Evolutionary conservation across 2,113 vertebrate genomes (phyloP), one percentile per base, ranked within the genome.

Genomic region (Gymnogyps californianus): DNA sequence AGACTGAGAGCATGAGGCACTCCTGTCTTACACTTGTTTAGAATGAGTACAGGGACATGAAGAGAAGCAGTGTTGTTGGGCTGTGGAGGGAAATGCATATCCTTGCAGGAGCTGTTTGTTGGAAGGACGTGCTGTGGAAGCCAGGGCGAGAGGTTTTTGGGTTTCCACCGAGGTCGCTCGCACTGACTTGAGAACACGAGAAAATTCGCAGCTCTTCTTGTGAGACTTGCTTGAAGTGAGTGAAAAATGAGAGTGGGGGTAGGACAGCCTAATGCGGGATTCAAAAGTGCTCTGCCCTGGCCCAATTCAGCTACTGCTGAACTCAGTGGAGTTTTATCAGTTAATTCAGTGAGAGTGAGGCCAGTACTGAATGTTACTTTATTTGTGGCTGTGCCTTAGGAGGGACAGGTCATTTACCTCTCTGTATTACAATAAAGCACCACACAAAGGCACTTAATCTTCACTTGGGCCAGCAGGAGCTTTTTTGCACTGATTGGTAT

Each of bases 91-190:
- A 49, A 38, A 79, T 0, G 3, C 26, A 17, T 1, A 31, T 11
- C 32, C 55, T 65, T 52, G 47, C 58, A 67, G 80, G 19, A 89
- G 77, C 57, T 78, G 42, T 10, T 10, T 46, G 32, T 3, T 58
- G 65, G 65, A 58, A 47, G 38, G 26, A 58, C 0, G 4, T 13
- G 40, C 46, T 64, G 32, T 15, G 34, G 65, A 36, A 92, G 24
- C 38, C 0, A 0, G 15, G 32, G 16, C 0, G 24, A 70, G 17
- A 40, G 36, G 44, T 4, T 42, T 66, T 7, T 51, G 70, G 24
- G 51, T 87, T 94, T 75, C 61, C 61, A 79, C 32, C 2, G 2
- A 71, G 57, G 25, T 65, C 21, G 14, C 64, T 42, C 55, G 29
- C 32, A 29, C 25, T 36, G 47, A 46, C 17, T 49, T 74, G 14